Base-by-base conservation (phyloP, 1,140 invertebrate species). In the Drosophila sechellia region DNA sequence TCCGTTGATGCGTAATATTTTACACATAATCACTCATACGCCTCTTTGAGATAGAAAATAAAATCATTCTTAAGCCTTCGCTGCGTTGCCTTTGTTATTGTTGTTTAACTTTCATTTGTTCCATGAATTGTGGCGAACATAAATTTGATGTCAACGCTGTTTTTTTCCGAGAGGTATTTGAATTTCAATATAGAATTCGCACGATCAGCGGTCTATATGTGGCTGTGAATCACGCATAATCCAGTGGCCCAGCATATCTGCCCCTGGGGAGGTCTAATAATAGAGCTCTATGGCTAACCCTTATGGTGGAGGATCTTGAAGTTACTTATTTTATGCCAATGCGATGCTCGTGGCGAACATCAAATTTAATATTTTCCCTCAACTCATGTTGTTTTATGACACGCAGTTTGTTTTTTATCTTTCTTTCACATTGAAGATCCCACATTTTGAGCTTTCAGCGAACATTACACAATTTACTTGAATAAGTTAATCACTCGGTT, bases 11-110 rank as follows among this genome's bases (percentile, higher is more conserved):
- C 84, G 84, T 83, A 83, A 87, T 89, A 89, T 73, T 87, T 79
- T 78, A 79, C 72, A 84, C 84, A 79, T 89, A 84, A 87, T 87
- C 84, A 75, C 84, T 79, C 84, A 87, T 89, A 65, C 83, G 83
- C 70, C 81, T 46, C 37, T 61, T 56, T 65, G 73, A 11, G 8
- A 45, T 61, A 48, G 31, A 31, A 31, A 60, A 61, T 31, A 27
- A 22, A 17, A 54, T 43, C 52, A 8, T 65, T 10, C 17, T n/a
- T 46, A 15, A 45, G 77, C 42, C 10, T 42, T 79, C 37, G 37
- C 11, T 5, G 37, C 13, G 11, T 11, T 39, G 11, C 4, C 13
- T 13, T 13, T 39, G 35, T 22, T 65, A 56, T 52, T 39, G 40
- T 25, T 58, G 25, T 56, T 79, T 68, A 79, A 84, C 65, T 86